Evolutionary conservation across 2,113 vertebrate genomes (phyloP).

Genomic region (Cyphomyrus discorhynchus): DNA sequence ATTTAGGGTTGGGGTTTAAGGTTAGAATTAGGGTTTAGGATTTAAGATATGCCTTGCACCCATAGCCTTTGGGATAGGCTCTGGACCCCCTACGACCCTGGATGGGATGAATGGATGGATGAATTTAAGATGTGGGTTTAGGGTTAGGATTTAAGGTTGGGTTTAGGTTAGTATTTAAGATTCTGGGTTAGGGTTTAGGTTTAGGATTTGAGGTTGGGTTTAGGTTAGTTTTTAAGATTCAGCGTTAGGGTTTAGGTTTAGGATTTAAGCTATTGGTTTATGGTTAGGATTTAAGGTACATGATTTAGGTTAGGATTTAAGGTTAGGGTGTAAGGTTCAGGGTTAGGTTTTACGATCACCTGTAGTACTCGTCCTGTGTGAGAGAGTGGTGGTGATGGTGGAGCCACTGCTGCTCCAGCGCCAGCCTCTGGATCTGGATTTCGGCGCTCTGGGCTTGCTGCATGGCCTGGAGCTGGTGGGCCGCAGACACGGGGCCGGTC

Average conservation of each 20-base stretch:
- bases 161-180: background rate
- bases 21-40: background rate
- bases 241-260: background rate
- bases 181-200: background rate
- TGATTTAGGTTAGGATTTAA: too few species aligned
- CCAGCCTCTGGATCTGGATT: slow-evolving; percentile 96
- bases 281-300: background rate
- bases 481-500: slow-evolving; percentile 86
- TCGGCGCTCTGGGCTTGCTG: slow-evolving; percentile 97
- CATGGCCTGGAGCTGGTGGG: slow-evolving; percentile 98
- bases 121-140: too few species aligned
- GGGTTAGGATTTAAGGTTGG: too few species aligned
- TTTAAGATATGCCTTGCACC: too few species aligned
- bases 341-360: slow-evolving; percentile 42
- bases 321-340: background rate
- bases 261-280: background rate
- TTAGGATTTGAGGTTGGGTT: background rate
- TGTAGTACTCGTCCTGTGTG: slow-evolving; percentile 95
- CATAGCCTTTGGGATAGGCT: too few species aligned
- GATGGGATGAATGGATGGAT: too few species aligned
- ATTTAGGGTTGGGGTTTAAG: background rate
- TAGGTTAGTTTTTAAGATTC: background rate
- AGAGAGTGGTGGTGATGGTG: slow-evolving; percentile 93
- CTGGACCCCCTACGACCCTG: too few species aligned
- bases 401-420: slow-evolving; percentile 92